Evolutionary conservation across 2,888 invertebrate genomes (phyloP).

Genomic region (Eupeodes latifasciatus): DNA sequence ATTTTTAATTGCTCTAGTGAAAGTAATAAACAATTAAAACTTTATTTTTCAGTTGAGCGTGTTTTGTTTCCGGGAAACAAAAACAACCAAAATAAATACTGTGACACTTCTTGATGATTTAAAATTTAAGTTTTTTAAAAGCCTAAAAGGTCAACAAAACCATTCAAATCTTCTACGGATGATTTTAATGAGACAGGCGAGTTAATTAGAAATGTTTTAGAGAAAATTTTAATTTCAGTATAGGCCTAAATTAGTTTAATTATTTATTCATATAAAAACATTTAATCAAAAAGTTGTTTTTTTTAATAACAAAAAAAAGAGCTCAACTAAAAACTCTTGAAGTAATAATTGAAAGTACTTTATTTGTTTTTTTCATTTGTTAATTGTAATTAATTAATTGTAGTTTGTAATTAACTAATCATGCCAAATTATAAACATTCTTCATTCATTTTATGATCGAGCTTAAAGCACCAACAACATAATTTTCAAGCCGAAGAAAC

Average conservation of each 20-base stretch:
- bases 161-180: conserved; percentile 13
- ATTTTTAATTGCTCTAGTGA: conserved; percentile 68
- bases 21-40: conserved; percentile 69
- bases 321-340: too few species aligned
- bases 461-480: too few species aligned
- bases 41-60: not conserved
- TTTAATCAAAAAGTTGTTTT: too few species aligned
- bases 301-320: too few species aligned
- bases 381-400: too few species aligned
- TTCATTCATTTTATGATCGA: too few species aligned
- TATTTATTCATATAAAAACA: not conserved
- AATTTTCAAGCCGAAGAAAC: too few species aligned
- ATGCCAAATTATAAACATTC: too few species aligned
- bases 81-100: conserved; percentile 19
- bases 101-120: conserved; percentile 45
- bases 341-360: too few species aligned
- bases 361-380: too few species aligned
- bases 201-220: not conserved
- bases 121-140: not conserved
- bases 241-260: not conserved
- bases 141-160: conserved; percentile 22
- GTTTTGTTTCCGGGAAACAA: conserved; percentile 52
- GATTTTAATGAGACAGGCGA: not conserved
- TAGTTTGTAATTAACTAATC: too few species aligned
- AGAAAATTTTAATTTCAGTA: not conserved